Conservation (phyloP, 2,113 vertebrate genomes). For the Menidia beryllina region DNA sequence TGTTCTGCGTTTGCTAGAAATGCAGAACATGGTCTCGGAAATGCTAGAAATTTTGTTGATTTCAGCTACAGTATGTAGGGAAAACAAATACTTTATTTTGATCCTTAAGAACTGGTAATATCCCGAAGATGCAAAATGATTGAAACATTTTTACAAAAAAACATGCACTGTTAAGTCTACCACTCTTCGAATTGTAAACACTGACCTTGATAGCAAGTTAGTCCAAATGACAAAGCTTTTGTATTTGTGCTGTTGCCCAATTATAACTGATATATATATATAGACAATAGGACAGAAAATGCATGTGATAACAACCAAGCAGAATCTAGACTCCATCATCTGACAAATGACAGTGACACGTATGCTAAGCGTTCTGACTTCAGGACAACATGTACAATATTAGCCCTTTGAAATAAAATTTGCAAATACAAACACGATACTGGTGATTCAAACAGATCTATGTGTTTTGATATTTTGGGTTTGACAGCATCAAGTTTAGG, state of each 20-base stretch:
- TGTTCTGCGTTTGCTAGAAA: slow-evolving; percentile 55
- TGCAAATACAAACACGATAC: slow-evolving; percentile 38
- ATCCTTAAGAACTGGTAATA: slow-evolving; percentile 26
- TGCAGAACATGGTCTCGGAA: too few relatives aligned
- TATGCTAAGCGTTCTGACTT: slow-evolving; percentile 60
- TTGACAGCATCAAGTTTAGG: background rate
- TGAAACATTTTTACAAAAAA: slow-evolving; percentile 36
- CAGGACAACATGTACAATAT: slow-evolving; percentile 23
- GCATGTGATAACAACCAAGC: slow-evolving; percentile 8
- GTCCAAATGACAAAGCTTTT: background rate
- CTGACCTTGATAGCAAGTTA: slow-evolving; percentile 33
- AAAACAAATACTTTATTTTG: slow-evolving; percentile 41
- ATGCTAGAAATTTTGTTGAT: slow-evolving; percentile 25
- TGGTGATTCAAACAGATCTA: slow-evolving; percentile 10
- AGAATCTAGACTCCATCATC: slow-evolving; percentile 10
- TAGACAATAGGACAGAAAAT: slow-evolving; percentile 8
- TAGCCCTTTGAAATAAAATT: slow-evolving; percentile 70
- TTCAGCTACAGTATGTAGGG: slow-evolving; percentile 40
- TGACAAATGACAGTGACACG: slow-evolving; percentile 48
- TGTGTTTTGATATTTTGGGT: slow-evolving; percentile 18
- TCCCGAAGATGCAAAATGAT: slow-evolving; percentile 62
- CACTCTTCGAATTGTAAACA: slow-evolving; percentile 44
- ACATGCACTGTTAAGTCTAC: slow-evolving; percentile 26
- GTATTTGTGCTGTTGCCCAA: background rate
- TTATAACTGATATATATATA: background rate